Evolutionary conservation across 2,797 vertebrate genomes (phyloP), one percentile per base, ranked within the genome.

Genomic region (Catostomus latipinnis): DNA sequence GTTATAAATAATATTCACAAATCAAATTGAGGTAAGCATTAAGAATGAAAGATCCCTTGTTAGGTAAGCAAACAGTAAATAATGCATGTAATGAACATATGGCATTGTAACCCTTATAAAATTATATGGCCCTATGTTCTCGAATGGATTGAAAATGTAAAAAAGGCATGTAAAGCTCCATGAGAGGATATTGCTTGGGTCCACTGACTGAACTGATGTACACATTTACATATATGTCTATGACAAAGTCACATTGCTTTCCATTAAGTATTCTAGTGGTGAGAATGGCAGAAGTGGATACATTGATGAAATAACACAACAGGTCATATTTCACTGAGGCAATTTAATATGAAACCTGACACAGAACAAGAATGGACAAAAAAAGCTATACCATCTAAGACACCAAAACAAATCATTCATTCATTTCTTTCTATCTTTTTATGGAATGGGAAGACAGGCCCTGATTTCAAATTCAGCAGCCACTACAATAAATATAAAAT

Each of bases 261-360:
- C 16, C 52, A 82, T 81, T 60, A 70, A 16, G 16, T 61, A 82
- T 75, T 78, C 71, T 58, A 66, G 34, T 34, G 65, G 65, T 58
- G 46, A 65, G 53, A 80, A 74, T 6, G 6, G 65, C 74, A 66
- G 18, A 72, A 16, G 63, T 75, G 65, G 46, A 69, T 75, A 60
- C 60, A 18, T 48, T 76, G 72, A 52, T 63, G 56, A 75, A 78
- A 69, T 49, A 73, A 82, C 13, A 82, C 12, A 74, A 77, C 80
- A 81, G 76, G 79, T 77, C 80, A 81, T 34, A 76, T 83, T 83
- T 58, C 49, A 61, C 22, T 8, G 54, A 74, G 46, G 53, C 65
- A 67, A 72, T 78, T 66, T 79, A 58, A 80, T 76, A 18, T 60
- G 67, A 74, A 73, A 73, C 11, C 43, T 61, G 46, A 71, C 54